Evolutionary conservation across 1,140 invertebrate species (phyloP).

Genomic region (Pseudomyrmex gracilis): DNA sequence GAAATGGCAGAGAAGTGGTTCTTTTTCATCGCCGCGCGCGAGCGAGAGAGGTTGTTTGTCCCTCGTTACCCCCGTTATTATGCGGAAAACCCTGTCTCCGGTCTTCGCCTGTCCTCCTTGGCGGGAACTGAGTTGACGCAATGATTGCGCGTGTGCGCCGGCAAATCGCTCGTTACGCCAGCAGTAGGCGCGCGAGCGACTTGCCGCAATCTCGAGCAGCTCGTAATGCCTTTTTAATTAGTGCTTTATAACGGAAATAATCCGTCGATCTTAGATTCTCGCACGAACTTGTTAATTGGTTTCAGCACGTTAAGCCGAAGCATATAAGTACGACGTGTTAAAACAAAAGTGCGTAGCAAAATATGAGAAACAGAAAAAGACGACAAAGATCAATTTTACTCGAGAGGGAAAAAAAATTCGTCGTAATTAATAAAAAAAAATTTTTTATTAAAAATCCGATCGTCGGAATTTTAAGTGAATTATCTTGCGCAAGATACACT

Average conservation of each 20-base stretch:
- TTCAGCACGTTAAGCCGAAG: background rate
- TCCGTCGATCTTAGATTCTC: background rate
- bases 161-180: slow-evolving; percentile 2
- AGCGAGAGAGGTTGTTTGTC: slow-evolving; percentile 1
- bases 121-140: slow-evolving; percentile 1
- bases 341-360: background rate
- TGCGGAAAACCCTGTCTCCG: slow-evolving; percentile 15
- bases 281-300: background rate
- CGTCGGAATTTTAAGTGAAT: background rate
- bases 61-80: slow-evolving; percentile 12
- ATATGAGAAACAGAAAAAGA: too few relatives aligned
- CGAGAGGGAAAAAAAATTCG: too few relatives aligned
- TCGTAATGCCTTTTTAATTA: slow-evolving; percentile 1
- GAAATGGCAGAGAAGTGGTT: slow-evolving; percentile 63
- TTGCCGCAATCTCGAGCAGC: background rate
- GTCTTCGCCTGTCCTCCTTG: background rate
- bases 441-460: background rate
- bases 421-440: background rate
- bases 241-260: background rate
- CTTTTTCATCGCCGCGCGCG: slow-evolving; percentile 22
- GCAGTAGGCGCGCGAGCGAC: background rate
- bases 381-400: too few relatives aligned
- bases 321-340: background rate
- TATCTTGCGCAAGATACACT: background rate
- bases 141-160: slow-evolving; percentile 7